Percentiles rank a stretch among this genome's conserved stretches.
Evolutionary conservation across 2,888 invertebrate species (phyloP).

Genomic region (Chorisops tibialis): DNA sequence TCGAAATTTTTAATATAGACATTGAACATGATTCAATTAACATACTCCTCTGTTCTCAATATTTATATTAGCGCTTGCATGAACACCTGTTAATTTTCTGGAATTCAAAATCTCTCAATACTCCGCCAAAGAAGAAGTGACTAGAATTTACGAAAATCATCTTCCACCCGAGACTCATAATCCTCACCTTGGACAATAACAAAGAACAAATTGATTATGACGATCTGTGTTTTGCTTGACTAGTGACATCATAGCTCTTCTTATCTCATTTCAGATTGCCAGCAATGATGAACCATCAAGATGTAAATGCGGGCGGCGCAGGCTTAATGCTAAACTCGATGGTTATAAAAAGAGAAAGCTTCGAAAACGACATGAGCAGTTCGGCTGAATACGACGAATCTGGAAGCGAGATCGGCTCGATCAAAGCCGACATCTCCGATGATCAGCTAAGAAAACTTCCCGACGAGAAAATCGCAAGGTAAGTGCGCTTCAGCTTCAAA

Average conservation of each 20-base stretch:
- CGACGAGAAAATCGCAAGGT: slow-evolving; percentile 29
- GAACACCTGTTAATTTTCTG: too few relatives aligned
- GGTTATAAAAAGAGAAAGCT: slow-evolving; percentile 27
- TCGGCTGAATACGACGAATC: slow-evolving; percentile 28
- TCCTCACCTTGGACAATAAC: neutral
- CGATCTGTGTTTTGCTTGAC: too few relatives aligned
- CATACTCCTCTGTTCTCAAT: too few relatives aligned
- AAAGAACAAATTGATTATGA: too few relatives aligned
- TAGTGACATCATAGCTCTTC: slow-evolving; percentile 7
- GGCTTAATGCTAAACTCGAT: slow-evolving; percentile 10
- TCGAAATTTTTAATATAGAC: too few relatives aligned
- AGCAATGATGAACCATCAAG: slow-evolving; percentile 16
- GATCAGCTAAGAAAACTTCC: slow-evolving; percentile 14
- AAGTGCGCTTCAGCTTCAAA: too few relatives aligned
- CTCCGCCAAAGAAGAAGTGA: too few relatives aligned
- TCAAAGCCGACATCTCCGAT: slow-evolving; percentile 19
- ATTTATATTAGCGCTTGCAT: too few relatives aligned
- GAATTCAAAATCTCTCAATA: too few relatives aligned
- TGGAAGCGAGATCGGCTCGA: slow-evolving; percentile 26
- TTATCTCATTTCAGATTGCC: slow-evolving; percentile 18
- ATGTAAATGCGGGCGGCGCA: neutral
- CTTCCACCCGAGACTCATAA: neutral
- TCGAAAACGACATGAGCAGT: slow-evolving; percentile 30
- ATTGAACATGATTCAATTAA: too few relatives aligned
- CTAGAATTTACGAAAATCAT: too few relatives aligned